A percentile compares a stretch with the other conserved stretches of the same genome.
Evolutionary conservation across 2,888 invertebrate genomes (phyloP).

Genomic region (Pandemis corylana): DNA sequence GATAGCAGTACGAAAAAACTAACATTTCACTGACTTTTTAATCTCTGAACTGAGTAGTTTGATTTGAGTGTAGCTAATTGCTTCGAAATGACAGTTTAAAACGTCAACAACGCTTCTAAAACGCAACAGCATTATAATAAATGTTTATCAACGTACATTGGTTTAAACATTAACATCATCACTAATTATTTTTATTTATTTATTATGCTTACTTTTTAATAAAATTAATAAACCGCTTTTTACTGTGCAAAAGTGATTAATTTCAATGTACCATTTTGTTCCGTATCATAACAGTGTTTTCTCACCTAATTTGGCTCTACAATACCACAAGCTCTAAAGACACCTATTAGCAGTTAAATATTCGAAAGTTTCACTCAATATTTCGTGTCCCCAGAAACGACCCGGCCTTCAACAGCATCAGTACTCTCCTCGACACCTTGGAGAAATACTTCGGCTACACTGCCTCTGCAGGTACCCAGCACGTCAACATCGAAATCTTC

Average conservation of each 20-base stretch:
- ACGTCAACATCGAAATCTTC: slow-evolving; percentile 83
- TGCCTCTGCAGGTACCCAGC: slow-evolving; percentile 60
- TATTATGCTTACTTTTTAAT: no score
- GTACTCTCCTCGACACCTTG: slow-evolving; percentile 73
- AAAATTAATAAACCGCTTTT: no score
- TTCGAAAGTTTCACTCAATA: not conserved
- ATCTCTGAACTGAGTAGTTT: not conserved
- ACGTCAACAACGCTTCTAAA: no score
- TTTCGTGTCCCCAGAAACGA: slow-evolving; percentile 60
- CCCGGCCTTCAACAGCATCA: slow-evolving; percentile 63
- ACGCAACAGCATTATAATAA: no score
- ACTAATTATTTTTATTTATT: no score
- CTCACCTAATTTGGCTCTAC: not conserved
- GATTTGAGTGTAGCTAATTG: no score
- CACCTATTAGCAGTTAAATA: not conserved
- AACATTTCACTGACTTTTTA: not conserved
- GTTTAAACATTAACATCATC: no score
- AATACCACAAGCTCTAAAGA: not conserved
- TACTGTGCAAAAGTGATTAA: no score
- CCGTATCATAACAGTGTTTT: not conserved
- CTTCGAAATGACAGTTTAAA: no score
- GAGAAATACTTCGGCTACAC: slow-evolving; percentile 82
- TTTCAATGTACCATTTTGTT: no score
- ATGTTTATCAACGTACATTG: no score
- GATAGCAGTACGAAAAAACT: not conserved